Conservation (phyloP, 2,888 invertebrate genomes). For the Tachina fera region DNA sequence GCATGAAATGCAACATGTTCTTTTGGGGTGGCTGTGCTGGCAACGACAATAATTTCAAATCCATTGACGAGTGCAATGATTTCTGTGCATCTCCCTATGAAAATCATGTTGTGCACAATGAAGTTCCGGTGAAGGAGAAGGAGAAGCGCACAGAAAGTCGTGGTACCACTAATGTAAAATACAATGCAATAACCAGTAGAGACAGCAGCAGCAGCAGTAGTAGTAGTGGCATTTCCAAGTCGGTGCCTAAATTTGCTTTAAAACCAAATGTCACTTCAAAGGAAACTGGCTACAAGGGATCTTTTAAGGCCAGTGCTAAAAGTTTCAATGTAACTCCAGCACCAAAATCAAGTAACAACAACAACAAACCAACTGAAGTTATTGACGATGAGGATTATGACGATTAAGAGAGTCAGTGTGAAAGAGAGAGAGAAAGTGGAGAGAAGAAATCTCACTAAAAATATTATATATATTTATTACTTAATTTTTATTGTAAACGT, state of each 20-base stretch:
- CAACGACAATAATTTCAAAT: constrained; percentile 89
- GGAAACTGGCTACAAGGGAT: constrained; percentile 53
- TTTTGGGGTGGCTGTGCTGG: constrained; percentile 89
- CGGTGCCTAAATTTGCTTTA: constrained; percentile 59
- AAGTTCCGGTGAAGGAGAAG: constrained; percentile 45
- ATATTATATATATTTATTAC: constrained; percentile 33
- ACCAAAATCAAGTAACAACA: constrained; percentile 29
- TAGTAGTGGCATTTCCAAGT: constrained; percentile 17
- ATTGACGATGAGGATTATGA: constrained; percentile 63
- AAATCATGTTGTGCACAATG: constrained; percentile 46
- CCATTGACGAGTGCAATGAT: constrained; percentile 85
- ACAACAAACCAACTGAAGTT: constrained; percentile 33
- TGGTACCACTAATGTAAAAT: constrained; percentile 24
- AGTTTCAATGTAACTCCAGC: constrained; percentile 54
- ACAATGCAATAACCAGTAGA: constrained; percentile 51
- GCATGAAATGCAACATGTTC: constrained; percentile 86
- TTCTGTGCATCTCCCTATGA: constrained; percentile 72
- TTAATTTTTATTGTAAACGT: constrained; percentile 40
- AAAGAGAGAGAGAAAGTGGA: neutral
- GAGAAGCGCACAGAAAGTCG: constrained; percentile 38
- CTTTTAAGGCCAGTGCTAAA: constrained; percentile 59
- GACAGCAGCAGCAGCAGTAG: constrained; percentile 11
- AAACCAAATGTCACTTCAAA: constrained; percentile 55
- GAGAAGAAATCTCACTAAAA: neutral
- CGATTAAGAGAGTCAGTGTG: constrained; percentile 18